Evolutionary conservation across 1,140 invertebrate genomes (phyloP).

Genomic region (Brachionus sp.): DNA sequence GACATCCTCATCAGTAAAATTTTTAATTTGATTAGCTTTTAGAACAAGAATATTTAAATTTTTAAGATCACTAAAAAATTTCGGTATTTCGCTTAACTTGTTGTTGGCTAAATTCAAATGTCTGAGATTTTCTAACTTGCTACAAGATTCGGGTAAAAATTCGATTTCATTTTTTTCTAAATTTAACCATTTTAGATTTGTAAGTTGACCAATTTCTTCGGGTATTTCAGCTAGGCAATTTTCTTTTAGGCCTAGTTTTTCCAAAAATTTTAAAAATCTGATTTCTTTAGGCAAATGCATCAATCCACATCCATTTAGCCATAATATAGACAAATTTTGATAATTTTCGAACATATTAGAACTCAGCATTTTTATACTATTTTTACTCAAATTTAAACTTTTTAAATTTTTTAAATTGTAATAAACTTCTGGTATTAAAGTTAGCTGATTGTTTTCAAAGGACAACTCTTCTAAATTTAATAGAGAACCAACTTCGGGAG

Average conservation of each 20-base stretch:
- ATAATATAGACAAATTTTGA: conserved; percentile 49
- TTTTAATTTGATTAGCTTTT: background rate
- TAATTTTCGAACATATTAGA: conserved; percentile 51
- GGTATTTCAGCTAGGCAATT: conserved; percentile 52
- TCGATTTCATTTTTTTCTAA: conserved; percentile 52
- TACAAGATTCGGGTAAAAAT: conserved; percentile 51
- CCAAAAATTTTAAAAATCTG: conserved; percentile 50
- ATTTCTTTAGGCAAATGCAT: conserved; percentile 51
- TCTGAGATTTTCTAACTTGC: conserved; percentile 49
- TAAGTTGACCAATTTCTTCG: conserved; percentile 49
- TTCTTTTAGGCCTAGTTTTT: conserved; percentile 53
- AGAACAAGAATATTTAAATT: conserved; percentile 42
- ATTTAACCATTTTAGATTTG: conserved; percentile 51
- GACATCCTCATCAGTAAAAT: conserved; percentile 17
- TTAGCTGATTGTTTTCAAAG: conserved; percentile 55
- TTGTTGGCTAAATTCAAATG: conserved; percentile 51
- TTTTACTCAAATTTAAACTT: conserved; percentile 53
- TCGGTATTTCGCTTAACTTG: conserved; percentile 46
- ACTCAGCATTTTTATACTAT: conserved; percentile 51
- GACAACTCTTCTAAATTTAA: conserved; percentile 51
- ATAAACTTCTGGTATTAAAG: conserved; percentile 52
- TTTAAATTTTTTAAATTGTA: conserved; percentile 50
- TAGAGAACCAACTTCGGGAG: conserved; percentile 66
- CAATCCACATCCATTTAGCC: conserved; percentile 52
- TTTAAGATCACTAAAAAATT: conserved; percentile 3